Conservation (phyloP, 2,113 vertebrate species). For the Diadophis punctatus region DNA sequence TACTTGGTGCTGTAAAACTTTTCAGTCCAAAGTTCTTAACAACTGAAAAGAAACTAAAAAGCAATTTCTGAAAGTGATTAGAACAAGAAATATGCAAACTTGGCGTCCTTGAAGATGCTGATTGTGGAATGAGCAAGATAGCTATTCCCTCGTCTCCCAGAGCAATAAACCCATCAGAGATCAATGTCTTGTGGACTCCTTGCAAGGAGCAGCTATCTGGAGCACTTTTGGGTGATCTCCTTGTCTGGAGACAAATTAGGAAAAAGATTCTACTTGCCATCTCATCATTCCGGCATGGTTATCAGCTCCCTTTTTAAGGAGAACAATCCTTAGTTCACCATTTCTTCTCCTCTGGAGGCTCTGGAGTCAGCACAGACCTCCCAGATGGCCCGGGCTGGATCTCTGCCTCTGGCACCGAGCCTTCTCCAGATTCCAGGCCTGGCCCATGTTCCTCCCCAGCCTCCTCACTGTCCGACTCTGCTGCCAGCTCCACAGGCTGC, state of each 20-base stretch:
- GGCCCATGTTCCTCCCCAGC: too few species aligned
- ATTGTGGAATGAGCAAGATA: background rate
- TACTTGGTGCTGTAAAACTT: background rate
- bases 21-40: background rate
- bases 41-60: background rate
- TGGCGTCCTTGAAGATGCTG: background rate
- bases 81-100: background rate
- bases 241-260: background rate
- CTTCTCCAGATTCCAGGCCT: too few species aligned
- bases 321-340: background rate
- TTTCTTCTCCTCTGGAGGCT: too few species aligned
- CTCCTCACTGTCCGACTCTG: too few species aligned
- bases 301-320: background rate
- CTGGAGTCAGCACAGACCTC: too few species aligned
- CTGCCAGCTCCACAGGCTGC: too few species aligned
- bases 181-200: background rate
- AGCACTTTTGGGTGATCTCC: background rate
- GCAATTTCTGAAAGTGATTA: background rate
- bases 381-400: too few species aligned
- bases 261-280: background rate
- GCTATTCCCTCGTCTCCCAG: background rate
- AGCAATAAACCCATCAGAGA: background rate
- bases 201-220: background rate
- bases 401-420: too few species aligned
- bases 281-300: background rate